Conservation (phyloP, 2,888 invertebrate species). For the Saturnia pavonia region DNA sequence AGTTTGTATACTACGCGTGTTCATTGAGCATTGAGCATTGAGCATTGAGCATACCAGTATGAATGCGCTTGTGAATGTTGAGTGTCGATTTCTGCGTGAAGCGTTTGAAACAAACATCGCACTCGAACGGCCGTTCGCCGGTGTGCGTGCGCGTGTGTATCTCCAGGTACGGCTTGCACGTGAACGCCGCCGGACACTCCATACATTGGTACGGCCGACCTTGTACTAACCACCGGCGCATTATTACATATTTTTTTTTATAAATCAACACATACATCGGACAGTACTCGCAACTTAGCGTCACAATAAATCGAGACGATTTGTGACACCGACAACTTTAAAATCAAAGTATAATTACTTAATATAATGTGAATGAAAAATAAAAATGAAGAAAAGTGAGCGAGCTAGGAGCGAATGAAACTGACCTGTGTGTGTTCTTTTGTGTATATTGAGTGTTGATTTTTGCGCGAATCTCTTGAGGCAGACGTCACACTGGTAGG, state of each 20-base stretch:
- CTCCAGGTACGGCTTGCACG: conserved; percentile 83
- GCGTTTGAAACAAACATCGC: conserved; percentile 81
- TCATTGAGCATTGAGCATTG: conserved; percentile 54
- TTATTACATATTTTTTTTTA: conserved; percentile 25
- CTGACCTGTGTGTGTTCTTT: conserved; percentile 88
- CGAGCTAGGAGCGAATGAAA: conserved; percentile 29
- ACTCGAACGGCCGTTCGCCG: conserved; percentile 81
- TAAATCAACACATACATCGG: conserved; percentile 26
- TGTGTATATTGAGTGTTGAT: conserved; percentile 91
- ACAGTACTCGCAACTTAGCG: conserved; percentile 32
- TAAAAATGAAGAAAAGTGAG: conserved; percentile 26
- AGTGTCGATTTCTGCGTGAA: conserved; percentile 83
- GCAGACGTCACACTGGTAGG: conserved; percentile 87
- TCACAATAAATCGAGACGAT: conserved; percentile 39
- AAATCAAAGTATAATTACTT: conserved; percentile 29
- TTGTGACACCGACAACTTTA: conserved; percentile 78
- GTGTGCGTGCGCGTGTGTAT: conserved; percentile 84
- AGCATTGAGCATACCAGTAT: conserved; percentile 74
- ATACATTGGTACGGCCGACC: conserved; percentile 81
- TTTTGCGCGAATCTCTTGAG: conserved; percentile 91
- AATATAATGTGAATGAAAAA: conserved; percentile 27
- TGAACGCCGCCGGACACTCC: conserved; percentile 83
- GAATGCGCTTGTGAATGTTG: conserved; percentile 83
- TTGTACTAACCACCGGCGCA: conserved; percentile 60
- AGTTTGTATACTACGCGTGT: conserved; percentile 26